Evolutionary conservation across 2,888 invertebrate genomes (phyloP).

Genomic region (Athripsodes cinereus): DNA sequence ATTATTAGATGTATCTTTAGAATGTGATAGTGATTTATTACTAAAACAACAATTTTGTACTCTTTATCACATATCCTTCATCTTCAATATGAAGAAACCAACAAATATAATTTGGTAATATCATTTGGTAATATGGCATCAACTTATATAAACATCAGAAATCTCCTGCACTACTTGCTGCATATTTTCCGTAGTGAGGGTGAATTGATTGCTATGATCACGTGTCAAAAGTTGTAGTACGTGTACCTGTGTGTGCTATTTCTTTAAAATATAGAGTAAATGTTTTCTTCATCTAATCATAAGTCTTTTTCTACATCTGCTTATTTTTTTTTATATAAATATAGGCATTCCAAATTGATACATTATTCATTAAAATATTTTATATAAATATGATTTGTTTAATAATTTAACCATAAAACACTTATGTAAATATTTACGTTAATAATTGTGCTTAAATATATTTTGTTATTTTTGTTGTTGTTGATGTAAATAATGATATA

Average conservation of each 20-base stretch:
- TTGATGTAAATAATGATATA: background rate
- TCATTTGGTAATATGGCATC: too few relatives aligned
- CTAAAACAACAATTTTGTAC: background rate
- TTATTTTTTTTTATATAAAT: conserved; percentile 2
- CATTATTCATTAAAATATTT: conserved; percentile 1
- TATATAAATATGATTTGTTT: background rate
- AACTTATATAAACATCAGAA: too few relatives aligned
- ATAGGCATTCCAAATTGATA: conserved; percentile 9
- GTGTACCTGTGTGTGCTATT: background rate
- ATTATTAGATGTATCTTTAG: background rate
- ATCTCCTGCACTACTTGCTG: too few relatives aligned
- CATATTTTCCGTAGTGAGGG: too few relatives aligned
- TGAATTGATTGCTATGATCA: too few relatives aligned
- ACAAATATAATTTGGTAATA: too few relatives aligned
- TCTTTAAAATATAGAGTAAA: conserved; percentile 1
- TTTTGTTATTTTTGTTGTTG: background rate
- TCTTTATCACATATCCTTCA: background rate
- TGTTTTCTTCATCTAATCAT: conserved; percentile 5
- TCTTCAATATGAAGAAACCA: too few relatives aligned
- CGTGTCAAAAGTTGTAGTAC: too few relatives aligned
- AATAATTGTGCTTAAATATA: conserved; percentile 3
- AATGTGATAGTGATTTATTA: background rate
- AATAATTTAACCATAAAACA: background rate
- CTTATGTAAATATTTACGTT: background rate
- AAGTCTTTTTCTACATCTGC: background rate